Conservation (phyloP, 2,113 vertebrate genomes). For the Himantopus leucocephalus region DNA sequence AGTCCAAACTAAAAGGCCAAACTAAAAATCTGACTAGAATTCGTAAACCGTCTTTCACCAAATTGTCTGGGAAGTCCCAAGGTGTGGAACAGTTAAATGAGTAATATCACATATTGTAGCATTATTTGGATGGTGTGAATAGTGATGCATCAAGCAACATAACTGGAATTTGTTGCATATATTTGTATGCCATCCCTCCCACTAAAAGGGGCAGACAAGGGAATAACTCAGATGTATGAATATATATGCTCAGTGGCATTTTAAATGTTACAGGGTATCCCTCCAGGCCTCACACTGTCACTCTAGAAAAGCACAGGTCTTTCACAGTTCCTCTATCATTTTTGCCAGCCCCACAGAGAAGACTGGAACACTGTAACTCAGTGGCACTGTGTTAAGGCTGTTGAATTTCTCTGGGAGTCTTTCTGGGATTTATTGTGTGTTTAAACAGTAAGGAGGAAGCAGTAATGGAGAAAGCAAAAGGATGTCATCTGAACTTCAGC, state of each 20-base stretch:
- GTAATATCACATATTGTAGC: neutral
- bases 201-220: neutral
- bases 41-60: neutral
- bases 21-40: neutral
- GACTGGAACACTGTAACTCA: neutral
- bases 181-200: neutral
- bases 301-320: neutral
- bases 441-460: neutral
- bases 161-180: neutral
- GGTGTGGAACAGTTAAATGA: neutral
- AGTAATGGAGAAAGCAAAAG: neutral
- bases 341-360: neutral
- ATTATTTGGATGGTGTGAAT: neutral
- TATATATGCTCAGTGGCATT: neutral
- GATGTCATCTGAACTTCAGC: neutral
- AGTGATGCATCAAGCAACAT: neutral
- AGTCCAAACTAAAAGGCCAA: neutral
- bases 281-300: neutral
- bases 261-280: neutral
- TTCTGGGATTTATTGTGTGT: neutral
- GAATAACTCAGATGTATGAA: neutral
- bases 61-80: neutral
- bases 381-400: neutral
- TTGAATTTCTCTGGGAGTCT: neutral
- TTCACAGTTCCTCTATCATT: neutral